A percentile compares a stretch with the other conserved stretches of the same genome.
phyloP scores from a whole-genome alignment of 1,140 invertebrate genomes.

The Heliconius melpomene region DNA sequence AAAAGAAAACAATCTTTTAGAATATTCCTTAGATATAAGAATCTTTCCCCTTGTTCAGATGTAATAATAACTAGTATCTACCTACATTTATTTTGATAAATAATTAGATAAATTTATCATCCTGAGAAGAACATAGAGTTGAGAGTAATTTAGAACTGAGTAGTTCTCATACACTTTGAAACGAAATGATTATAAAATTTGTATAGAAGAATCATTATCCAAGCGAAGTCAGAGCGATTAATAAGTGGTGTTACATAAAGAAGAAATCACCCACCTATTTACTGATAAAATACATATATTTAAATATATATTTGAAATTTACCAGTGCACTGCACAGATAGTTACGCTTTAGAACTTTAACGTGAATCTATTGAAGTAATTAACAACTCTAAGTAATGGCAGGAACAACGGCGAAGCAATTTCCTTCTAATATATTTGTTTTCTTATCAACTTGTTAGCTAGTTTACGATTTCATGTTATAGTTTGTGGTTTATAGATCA shows the following conservation, averaged over 20 bases:
- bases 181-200: no score
- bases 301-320: background rate
- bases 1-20: no score
- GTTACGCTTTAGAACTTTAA: conserved; percentile 7
- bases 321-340: conserved; percentile 9
- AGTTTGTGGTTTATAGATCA: background rate
- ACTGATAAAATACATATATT: background rate
- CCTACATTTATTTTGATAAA: no score
- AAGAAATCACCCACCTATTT: background rate
- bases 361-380: conserved; percentile 4
- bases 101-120: no score
- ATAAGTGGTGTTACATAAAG: no score
- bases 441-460: conserved; percentile 7
- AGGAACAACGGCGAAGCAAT: background rate
- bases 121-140: no score
- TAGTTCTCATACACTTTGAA: no score
- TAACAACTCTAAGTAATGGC: conserved; percentile 2
- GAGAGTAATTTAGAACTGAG: no score
- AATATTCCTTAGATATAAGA: no score
- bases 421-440: conserved; percentile 11
- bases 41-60: fast-evolving
- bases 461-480: background rate
- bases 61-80: no score
- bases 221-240: no score
- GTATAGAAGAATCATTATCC: no score